Evolutionary conservation across 2,113 vertebrate species (phyloP), one percentile per base, ranked within the genome.

Genomic region (Hemicordylus capensis): DNA sequence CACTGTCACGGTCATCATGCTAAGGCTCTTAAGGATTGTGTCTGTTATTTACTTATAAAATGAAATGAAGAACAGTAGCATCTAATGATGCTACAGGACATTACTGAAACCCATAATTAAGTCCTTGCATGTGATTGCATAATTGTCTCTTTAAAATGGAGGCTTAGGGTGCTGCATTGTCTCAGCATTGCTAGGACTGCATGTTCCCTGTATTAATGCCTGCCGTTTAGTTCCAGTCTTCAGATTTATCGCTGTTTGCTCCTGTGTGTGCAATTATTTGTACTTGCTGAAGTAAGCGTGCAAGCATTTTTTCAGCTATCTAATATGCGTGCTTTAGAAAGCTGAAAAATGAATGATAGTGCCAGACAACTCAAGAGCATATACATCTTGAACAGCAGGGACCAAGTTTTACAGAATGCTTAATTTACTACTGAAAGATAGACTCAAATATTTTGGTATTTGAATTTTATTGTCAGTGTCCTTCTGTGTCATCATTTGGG

Each of bases 201-300:
- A 54, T 86, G 91, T 70, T 80, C 82, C 3, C 24, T 72, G 34
- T 79, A 72, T 79, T 79, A 85, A 79, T 74, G 84, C 84, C 42
- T 80, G 56, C 39, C 79, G 84, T 85, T 80, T 70, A 59, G 66
- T 73, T 73, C 42, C 56, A 61, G 54, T 72, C 67, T 28, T 80
- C 76, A 72, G 42, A 63, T 84, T 84, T 84, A 84, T 76, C 20
- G n/a, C 84, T 63, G 66, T 85, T 85, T 63, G 76, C 73, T 80
- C 76, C 76, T 73, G 56, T 78, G 67, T 85, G 66, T 73, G 76
- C 56, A 85, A 34, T 85, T 79, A 70, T 46, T 79, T 85, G 54
- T 63, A 39, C 56, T 85, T 79, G 39, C 84, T 69, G 63, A 85
- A 80, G 28, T 85, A 59, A 79, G 67, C 80, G 67, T 80, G 76